Percentiles rank a stretch among this genome's conserved stretches.
Evolutionary conservation across 2,797 vertebrate species (phyloP).

Genomic region (Gambusia yucatana): DNA sequence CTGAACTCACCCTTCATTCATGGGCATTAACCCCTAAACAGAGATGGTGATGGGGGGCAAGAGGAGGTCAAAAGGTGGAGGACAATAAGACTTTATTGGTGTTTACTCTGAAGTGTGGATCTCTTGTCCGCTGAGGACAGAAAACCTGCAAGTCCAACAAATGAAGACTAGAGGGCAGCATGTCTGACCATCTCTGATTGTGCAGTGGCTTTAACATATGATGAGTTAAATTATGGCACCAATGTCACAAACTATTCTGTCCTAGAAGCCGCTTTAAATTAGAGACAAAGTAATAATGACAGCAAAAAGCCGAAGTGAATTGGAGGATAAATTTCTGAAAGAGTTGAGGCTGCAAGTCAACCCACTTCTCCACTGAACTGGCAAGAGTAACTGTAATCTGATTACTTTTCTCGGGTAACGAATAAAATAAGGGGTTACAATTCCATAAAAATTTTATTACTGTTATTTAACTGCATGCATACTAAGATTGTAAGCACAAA

Average conservation of each 20-base stretch:
- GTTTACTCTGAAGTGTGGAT: slow-evolving; percentile 48
- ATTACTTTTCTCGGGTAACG: no score
- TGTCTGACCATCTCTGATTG: slow-evolving; percentile 38
- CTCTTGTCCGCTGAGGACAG: slow-evolving; percentile 46
- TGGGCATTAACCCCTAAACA: slow-evolving; percentile 62
- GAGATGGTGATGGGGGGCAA: slow-evolving; percentile 58
- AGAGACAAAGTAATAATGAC: slow-evolving; percentile 76
- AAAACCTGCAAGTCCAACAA: slow-evolving; percentile 36
- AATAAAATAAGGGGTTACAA: no score
- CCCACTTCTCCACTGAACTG: neutral
- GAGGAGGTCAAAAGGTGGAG: slow-evolving; percentile 26
- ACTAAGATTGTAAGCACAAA: no score
- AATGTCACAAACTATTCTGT: slow-evolving; percentile 84
- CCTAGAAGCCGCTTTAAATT: slow-evolving; percentile 80
- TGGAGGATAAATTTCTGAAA: slow-evolving; percentile 45
- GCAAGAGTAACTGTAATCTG: no score
- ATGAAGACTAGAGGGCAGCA: slow-evolving; percentile 54
- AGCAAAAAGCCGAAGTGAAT: slow-evolving; percentile 85
- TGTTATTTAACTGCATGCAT: no score
- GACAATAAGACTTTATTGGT: slow-evolving; percentile 58
- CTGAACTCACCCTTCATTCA: slow-evolving; percentile 65
- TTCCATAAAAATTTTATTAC: no score
- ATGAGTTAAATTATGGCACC: slow-evolving; percentile 49
- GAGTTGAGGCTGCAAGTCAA: neutral
- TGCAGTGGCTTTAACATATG: slow-evolving; percentile 30